Percentiles rank a stretch among this genome's conserved stretches.
These are phyloP conservation scores for Pyrrhia umbra DNA, from an alignment of 2,888 invertebrate genomes.

Conservation along the genomic window DNA sequence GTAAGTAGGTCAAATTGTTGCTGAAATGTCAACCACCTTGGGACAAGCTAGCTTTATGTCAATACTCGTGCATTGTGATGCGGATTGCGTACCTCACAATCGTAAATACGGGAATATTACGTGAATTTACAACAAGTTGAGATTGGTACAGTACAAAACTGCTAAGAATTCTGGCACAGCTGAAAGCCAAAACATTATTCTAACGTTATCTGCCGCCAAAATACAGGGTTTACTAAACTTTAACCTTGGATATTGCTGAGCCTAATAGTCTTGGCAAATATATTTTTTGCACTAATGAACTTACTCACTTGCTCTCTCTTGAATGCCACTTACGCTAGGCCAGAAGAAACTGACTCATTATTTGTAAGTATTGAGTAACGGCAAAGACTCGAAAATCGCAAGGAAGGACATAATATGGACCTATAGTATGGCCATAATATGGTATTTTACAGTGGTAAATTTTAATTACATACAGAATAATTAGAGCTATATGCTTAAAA, in stretches of 20 bases:
- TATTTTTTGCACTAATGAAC: slow-evolving; percentile 1
- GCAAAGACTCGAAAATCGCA: background rate
- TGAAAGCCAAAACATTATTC: background rate
- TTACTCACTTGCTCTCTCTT: background rate
- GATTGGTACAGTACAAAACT: background rate
- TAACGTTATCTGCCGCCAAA: background rate
- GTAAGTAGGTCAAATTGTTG: slow-evolving; percentile 47
- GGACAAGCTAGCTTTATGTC: slow-evolving; percentile 44
- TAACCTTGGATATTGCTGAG: background rate
- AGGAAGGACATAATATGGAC: too few species aligned
- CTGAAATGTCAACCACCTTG: slow-evolving; percentile 47
- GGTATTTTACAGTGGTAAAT: too few species aligned
- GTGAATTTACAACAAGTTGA: background rate
- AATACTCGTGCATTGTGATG: slow-evolving; percentile 49
- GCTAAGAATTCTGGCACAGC: background rate
- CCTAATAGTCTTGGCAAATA: slow-evolving; percentile 16
- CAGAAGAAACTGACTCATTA: background rate
- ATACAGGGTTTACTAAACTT: background rate
- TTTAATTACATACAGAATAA: too few species aligned
- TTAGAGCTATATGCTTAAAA: too few species aligned
- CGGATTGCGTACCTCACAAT: slow-evolving; percentile 20
- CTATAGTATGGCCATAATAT: too few species aligned
- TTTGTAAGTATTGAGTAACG: background rate
- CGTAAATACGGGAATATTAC: background rate
- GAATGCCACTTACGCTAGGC: slow-evolving; percentile 1